phyloP scores from a whole-genome alignment of 2,888 invertebrate species.

The Aleiodes leptofemur region DNA sequence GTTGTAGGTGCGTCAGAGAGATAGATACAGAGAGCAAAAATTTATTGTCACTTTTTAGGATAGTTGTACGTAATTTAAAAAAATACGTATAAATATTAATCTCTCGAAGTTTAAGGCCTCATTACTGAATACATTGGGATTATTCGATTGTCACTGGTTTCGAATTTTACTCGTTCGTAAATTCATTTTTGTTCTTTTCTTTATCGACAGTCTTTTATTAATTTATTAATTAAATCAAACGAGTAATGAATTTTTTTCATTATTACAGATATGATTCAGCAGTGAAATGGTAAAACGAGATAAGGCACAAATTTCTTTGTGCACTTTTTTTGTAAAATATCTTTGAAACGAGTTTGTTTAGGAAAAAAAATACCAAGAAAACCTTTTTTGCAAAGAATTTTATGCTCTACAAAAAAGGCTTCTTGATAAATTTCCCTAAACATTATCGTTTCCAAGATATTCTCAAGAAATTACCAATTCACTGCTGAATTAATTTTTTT shows the following conservation, averaged over 20 bases:
- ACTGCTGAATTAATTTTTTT: background rate
- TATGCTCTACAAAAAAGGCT: too few relatives aligned
- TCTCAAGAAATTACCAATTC: too few relatives aligned
- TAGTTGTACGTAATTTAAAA: constrained; percentile 14
- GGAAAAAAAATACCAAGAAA: too few relatives aligned
- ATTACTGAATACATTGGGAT: constrained; percentile 39
- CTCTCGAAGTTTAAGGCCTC: constrained; percentile 44
- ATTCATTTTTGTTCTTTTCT: background rate
- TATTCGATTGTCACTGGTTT: constrained; percentile 50
- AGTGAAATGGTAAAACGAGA: too few relatives aligned
- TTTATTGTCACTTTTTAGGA: constrained; percentile 30
- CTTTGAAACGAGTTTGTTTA: too few relatives aligned
- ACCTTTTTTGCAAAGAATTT: too few relatives aligned
- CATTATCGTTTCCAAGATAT: too few relatives aligned
- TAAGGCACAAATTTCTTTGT: too few relatives aligned
- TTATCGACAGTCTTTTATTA: constrained; percentile 37
- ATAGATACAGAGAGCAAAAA: constrained; percentile 47
- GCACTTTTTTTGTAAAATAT: too few relatives aligned
- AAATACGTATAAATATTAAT: constrained; percentile 13
- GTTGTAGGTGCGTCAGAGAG: constrained; percentile 55
- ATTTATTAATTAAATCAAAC: constrained; percentile 20
- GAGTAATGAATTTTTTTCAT: background rate
- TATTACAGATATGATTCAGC: background rate
- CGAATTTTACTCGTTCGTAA: constrained; percentile 23
- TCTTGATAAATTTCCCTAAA: too few relatives aligned